Conservation (phyloP, 2,888 invertebrate genomes). For the Amphipyra berbera region DNA sequence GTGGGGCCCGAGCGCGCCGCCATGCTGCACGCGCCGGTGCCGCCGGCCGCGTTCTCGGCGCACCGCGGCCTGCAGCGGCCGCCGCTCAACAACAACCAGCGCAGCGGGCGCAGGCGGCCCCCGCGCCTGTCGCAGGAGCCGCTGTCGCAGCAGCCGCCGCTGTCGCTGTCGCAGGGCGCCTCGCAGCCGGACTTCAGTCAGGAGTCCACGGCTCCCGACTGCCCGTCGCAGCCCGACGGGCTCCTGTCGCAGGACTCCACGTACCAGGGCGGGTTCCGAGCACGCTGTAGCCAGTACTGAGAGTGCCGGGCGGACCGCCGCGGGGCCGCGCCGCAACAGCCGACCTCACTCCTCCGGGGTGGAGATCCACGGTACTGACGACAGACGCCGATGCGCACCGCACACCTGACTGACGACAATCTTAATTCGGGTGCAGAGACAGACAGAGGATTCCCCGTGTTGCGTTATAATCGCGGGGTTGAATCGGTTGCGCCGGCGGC, state of each 20-base stretch:
- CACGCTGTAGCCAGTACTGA: constrained; percentile 93
- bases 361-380: constrained; percentile 69
- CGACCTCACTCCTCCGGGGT: constrained; percentile 66
- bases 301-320: constrained; percentile 91
- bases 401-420: constrained; percentile 57
- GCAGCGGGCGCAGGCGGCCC: constrained; percentile 76
- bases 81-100: constrained; percentile 89
- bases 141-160: constrained; percentile 92
- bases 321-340: constrained; percentile 90
- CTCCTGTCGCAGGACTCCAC: constrained; percentile 97
- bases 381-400: constrained; percentile 66
- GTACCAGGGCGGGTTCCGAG: constrained; percentile 93
- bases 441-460: constrained; percentile 51
- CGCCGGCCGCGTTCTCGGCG: constrained; percentile 98
- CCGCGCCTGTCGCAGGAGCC: constrained; percentile 92
- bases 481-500: constrained; percentile 65
- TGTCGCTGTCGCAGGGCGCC: constrained; percentile 93
- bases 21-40: constrained; percentile 95
- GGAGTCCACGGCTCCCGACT: constrained; percentile 95
- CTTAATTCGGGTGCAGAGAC: constrained; percentile 51
- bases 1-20: constrained; percentile 96
- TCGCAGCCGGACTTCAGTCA: constrained; percentile 94
- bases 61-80: constrained; percentile 94
- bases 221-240: constrained; percentile 98
- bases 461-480: constrained; percentile 50